Conservation (phyloP, 1,140 invertebrate genomes). For the Drosophila navojoa region DNA sequence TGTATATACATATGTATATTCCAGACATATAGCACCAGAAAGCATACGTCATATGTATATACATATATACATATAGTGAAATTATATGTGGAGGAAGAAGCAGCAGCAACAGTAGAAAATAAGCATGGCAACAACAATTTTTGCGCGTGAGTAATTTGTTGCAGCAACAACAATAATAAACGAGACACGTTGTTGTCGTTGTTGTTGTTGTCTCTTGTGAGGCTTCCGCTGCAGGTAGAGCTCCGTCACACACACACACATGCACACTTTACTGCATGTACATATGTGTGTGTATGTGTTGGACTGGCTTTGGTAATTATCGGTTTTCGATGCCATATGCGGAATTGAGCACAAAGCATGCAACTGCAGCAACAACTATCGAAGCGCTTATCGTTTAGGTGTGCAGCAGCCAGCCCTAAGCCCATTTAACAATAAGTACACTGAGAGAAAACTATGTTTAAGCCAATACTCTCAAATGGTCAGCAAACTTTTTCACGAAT, state of each 20-base stretch:
- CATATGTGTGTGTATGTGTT: slow-evolving; percentile 33
- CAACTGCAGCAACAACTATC: slow-evolving; percentile 40
- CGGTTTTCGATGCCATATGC: slow-evolving; percentile 81
- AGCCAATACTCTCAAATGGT: too few species aligned
- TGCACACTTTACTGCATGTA: background rate
- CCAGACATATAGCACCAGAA: slow-evolving; percentile 47
- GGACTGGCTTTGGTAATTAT: slow-evolving; percentile 69
- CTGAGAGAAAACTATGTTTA: background rate
- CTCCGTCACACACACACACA: slow-evolving; percentile 25
- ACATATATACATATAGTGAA: slow-evolving; percentile 46
- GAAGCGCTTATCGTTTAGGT: slow-evolving; percentile 40
- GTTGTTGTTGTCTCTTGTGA: slow-evolving; percentile 70
- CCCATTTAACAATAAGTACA: slow-evolving; percentile 30
- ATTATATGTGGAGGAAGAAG: slow-evolving; percentile 59
- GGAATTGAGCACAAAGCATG: slow-evolving; percentile 50
- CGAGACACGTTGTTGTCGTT: slow-evolving; percentile 35
- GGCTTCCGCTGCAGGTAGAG: slow-evolving; percentile 76
- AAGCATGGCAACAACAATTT: slow-evolving; percentile 60
- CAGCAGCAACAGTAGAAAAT: slow-evolving; percentile 39
- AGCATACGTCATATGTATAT: slow-evolving; percentile 65
- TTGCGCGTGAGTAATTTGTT: slow-evolving; percentile 82
- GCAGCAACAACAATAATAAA: slow-evolving; percentile 25
- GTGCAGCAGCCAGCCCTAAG: slow-evolving; percentile 54
- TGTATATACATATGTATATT: slow-evolving; percentile 3
- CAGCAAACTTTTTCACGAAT: too few species aligned